Evolutionary conservation across 2,888 invertebrate species (phyloP), one percentile per base, ranked within the genome.

Genomic region (Meta bourneti): DNA sequence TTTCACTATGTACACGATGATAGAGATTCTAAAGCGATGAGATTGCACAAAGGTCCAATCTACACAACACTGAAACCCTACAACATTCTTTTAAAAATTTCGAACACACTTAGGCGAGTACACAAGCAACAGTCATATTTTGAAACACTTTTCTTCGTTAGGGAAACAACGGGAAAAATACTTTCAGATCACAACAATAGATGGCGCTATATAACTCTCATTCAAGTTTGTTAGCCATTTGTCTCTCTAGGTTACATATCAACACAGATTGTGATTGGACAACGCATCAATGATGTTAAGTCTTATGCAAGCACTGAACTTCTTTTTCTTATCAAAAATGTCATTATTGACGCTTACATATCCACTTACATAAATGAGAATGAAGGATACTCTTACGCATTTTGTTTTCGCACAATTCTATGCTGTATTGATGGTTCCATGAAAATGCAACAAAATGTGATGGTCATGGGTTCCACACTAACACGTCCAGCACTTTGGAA

Each of bases 241-340:
- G 13, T 90, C 90, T 61, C 61, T 61, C 61, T 86, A 49, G 90
- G 52, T 86, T 90, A 90, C 69, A 70, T 61, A 85, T 71, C 74
- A 34, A 72, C 71, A 72, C 71, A 54, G 74, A 61, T 81, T 8
- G 77, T 91, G 91, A 91, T 91, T 91, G 91, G 87, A 91, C 86
- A 87, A 87, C 91, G 91, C 91, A 91, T 87, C 87, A 83, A 75
- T 61, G 84, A 34, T 69, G 34, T 52, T 61, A 16, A 61, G 9
- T 11, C 61, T 61, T 61, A 16, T 61, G 16, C 16, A 61, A 61
- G 61, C 61, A 61, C 61, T 61, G 11, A 61, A 61, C 16, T 61
- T 61, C 61, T 61, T 61, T 9, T 61, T 61, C 61, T 61, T 9
- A 61, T 61, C 61, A 61, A 61, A 61, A 61, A 8, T 61, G 7